Evolutionary conservation across 2,888 invertebrate genomes (phyloP).

Genomic region (Parochlus steinenii): DNA sequence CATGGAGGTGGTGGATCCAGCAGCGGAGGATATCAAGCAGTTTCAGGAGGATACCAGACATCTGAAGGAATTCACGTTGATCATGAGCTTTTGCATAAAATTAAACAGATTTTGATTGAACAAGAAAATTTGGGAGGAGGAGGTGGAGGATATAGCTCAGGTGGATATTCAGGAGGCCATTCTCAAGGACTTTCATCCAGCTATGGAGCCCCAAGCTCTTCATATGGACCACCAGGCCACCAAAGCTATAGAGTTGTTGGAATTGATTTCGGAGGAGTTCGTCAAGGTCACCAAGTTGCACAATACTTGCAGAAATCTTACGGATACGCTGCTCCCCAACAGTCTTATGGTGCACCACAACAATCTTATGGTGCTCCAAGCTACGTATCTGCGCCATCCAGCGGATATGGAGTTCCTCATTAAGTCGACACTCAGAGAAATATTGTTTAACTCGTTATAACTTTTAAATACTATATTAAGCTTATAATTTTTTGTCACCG

Average conservation of each 20-base stretch:
- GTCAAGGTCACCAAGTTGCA: conserved; percentile 64
- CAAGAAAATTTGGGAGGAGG: conserved; percentile 41
- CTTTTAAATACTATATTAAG: no score
- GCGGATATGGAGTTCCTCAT: no score
- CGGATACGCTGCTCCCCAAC: conserved; percentile 28
- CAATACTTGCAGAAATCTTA: conserved; percentile 51
- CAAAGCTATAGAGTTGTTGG: conserved; percentile 47
- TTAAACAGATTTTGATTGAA: conserved; percentile 59
- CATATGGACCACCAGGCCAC: conserved; percentile 42
- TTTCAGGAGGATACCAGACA: conserved; percentile 53
- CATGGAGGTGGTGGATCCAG: conserved; percentile 23
- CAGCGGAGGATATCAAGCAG: conserved; percentile 50
- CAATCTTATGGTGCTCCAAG: conserved; percentile 33
- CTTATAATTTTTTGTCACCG: no score
- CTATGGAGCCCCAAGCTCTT: conserved; percentile 32
- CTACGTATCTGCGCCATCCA: no score
- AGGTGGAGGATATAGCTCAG: conserved; percentile 8
- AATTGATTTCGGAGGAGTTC: conserved; percentile 60
- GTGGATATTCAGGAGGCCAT: conserved; percentile 2
- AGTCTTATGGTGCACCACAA: conserved; percentile 30
- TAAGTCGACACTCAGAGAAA: no score
- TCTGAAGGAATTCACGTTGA: conserved; percentile 63
- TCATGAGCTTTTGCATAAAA: conserved; percentile 52
- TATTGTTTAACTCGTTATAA: no score
- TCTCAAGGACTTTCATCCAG: conserved; percentile 6